Evolutionary conservation across 64 coral and sea anemone genomes (phyloP), one percentile per base, ranked within the genome.

Genomic region (Trachythela sp.): DNA sequence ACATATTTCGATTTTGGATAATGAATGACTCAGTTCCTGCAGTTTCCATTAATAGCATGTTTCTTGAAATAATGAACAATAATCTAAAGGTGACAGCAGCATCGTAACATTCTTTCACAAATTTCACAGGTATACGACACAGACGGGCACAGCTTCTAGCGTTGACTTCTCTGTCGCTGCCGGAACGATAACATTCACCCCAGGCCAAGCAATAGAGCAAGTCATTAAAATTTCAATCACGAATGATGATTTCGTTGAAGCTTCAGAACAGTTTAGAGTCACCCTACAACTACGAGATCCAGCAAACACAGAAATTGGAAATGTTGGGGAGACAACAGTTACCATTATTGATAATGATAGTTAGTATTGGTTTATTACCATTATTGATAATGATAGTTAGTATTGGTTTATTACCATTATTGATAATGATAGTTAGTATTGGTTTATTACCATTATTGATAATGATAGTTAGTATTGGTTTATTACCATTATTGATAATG

Each of bases 291-390:
- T 39, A 35, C 37, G 10, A 37, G 18, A 20, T 80, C 75, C 75
- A 6, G 20, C 18, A 18, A 80, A 15, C 13, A 39, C 37, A 4
- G 15, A 30, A 34, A 35, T 80, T 4, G 75, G 75, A 80, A 39
- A 14, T 30, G 35, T 22, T 15, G 31, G 33, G 6, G 0, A 80
- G 20, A 39, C 75, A 37, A 80, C 75, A 80, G 75, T 80, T 17
- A 80, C 75, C 75, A 80, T 80, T 18, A 35, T 36, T 37, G 75
- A 80, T 80, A 29, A 80, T 22, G 75, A 80, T 80, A 37, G 75
- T 80, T 37, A 80, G 75, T 80, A 64, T 27, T 26, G 20, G 15
- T 64, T 64, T 64, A n/a, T n/a, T 11, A 72, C 68, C 68, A 72
- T 72, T 11, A 72, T 2, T 31, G 68, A 72, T 72, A 26, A 72